These are phyloP conservation scores for Phymatocera aterrima DNA, from an alignment of 2,888 invertebrate genomes.

Conservation along the genomic window DNA sequence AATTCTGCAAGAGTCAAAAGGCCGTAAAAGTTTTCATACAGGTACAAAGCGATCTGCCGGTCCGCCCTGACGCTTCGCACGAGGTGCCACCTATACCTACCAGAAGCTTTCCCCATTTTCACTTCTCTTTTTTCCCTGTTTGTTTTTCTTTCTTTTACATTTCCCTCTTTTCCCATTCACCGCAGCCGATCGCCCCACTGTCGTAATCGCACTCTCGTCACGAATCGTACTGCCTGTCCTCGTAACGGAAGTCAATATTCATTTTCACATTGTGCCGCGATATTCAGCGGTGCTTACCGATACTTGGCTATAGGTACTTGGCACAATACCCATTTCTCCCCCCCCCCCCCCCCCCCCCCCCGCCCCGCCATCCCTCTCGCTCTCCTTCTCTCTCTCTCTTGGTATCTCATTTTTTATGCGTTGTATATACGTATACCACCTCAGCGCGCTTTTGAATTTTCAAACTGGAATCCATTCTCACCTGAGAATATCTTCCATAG, in stretches of 20 bases:
- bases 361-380: background rate
- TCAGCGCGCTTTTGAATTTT: no score
- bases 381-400: background rate
- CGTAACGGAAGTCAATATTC: constrained; percentile 36
- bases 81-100: background rate
- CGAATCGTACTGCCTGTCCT: constrained; percentile 21
- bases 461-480: no score
- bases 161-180: constrained; percentile 2
- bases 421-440: background rate
- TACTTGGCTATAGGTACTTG: constrained; percentile 35
- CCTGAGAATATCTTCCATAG: no score
- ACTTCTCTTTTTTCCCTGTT: background rate
- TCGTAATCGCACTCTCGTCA: constrained; percentile 27
- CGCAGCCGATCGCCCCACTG: constrained; percentile 24
- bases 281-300: constrained; percentile 29
- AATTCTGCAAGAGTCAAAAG: constrained; percentile 58
- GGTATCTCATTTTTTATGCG: background rate
- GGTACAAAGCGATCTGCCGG: constrained; percentile 56
- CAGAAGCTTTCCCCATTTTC: constrained; percentile 5
- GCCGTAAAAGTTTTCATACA: constrained; percentile 60
- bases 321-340: constrained; percentile 10
- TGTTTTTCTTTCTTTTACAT: background rate
- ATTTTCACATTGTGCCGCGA: constrained; percentile 32
- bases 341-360: background rate
- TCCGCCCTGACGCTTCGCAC: constrained; percentile 37